A percentile compares a stretch with the other conserved stretches of the same genome.
Conservation (phyloP, 2,797 vertebrate species). For the Lacerta bilineata region DNA sequence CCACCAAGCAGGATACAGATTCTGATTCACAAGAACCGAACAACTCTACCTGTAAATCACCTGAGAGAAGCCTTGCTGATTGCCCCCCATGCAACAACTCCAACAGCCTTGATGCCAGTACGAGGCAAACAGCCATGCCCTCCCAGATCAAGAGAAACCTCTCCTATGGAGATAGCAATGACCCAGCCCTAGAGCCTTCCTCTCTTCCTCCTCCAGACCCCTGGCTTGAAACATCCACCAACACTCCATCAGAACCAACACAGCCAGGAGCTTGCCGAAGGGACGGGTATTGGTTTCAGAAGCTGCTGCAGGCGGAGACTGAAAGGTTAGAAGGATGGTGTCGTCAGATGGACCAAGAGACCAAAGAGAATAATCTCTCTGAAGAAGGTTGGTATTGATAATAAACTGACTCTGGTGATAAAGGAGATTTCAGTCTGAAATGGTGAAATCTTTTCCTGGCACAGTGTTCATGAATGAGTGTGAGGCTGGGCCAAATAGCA, state of each 20-base stretch:
- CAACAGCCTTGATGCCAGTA: conserved; percentile 85
- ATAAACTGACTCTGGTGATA: not conserved
- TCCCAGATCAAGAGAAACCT: conserved; percentile 91
- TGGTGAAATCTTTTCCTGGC: not conserved
- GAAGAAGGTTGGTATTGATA: conserved; percentile 89
- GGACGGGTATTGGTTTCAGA: conserved; percentile 98
- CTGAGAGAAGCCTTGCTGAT: conserved; percentile 93
- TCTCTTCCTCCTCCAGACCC: conserved; percentile 96
- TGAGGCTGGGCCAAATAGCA: not conserved
- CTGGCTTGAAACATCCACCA: conserved; percentile 93
- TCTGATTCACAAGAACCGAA: conserved; percentile 92
- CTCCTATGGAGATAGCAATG: conserved; percentile 96
- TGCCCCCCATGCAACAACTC: conserved; percentile 88
- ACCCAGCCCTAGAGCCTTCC: conserved; percentile 95
- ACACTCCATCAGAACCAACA: conserved; percentile 79
- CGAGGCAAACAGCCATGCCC: conserved; percentile 83
- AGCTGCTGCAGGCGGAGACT: conserved; percentile 96
- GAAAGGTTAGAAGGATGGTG: conserved; percentile 99
- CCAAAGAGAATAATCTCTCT: conserved; percentile 96
- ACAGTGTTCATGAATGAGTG: not conserved
- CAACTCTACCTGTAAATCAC: conserved; percentile 84
- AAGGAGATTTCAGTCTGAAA: not conserved
- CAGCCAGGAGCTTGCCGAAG: conserved; percentile 87
- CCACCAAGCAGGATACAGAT: conserved; percentile 95
- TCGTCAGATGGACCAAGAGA: conserved; percentile 99